Evolutionary conservation across 2,797 vertebrate genomes (phyloP).

Genomic region (Kryptolebias ocellatus): DNA sequence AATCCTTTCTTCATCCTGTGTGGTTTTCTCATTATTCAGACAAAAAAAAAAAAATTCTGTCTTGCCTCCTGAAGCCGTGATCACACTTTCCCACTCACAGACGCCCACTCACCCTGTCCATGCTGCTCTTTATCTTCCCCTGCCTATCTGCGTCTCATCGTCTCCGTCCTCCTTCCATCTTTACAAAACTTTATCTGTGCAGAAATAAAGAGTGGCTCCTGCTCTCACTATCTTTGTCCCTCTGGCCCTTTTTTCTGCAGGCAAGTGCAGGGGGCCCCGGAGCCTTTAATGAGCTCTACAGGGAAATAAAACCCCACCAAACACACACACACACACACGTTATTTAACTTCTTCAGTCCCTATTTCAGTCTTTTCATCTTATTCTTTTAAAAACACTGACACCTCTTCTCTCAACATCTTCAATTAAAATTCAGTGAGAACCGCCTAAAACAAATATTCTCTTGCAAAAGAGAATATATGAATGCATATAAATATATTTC

Average conservation of each 20-base stretch:
- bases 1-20: constrained; percentile 32
- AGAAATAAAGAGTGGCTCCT: constrained; percentile 39
- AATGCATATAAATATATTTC: too few species aligned
- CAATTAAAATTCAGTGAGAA: too few species aligned
- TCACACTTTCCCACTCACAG: constrained; percentile 74
- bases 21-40: constrained; percentile 40
- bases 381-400: constrained; percentile 21
- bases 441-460: too few species aligned
- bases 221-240: constrained; percentile 37
- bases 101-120: constrained; percentile 65
- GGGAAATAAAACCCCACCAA: constrained; percentile 66
- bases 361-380: constrained; percentile 8
- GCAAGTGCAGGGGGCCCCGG: constrained; percentile 58
- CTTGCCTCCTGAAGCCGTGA: constrained; percentile 68
- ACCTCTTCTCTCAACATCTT: background rate
- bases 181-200: constrained; percentile 48
- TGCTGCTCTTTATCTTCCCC: constrained; percentile 60
- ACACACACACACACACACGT: constrained; percentile 9
- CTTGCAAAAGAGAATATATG: too few species aligned
- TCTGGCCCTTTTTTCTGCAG: constrained; percentile 65
- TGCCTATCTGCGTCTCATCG: constrained; percentile 50
- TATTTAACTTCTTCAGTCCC: constrained; percentile 39
- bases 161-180: constrained; percentile 37
- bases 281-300: constrained; percentile 78
- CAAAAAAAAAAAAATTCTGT: constrained; percentile 43